Evolutionary conservation across 1,140 invertebrate genomes (phyloP), one percentile per base, ranked within the genome.

Genomic region (Procambarus clarkii): DNA sequence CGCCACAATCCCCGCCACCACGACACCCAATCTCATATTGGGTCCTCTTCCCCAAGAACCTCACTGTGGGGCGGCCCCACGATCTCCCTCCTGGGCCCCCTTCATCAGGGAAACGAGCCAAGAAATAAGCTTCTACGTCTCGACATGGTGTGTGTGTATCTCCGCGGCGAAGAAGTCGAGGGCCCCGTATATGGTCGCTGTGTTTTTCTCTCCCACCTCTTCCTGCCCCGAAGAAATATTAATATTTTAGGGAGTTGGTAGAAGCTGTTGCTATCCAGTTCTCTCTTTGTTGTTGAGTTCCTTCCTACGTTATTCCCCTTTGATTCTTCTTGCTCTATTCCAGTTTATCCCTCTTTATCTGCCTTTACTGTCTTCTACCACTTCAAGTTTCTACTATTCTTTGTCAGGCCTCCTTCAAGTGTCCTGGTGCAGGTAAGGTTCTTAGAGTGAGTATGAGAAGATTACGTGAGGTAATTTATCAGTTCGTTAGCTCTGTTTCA

Each of bases 61-160:
- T 24, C 64, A 24, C 84, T 54, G 21, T 9, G 21, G 50, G 50
- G 21, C 79, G 79, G 48, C 34, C 45, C 45, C 13, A 24, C 4
- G 46, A 58, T 86, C 84, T 86, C 84, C 84, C 84, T 76, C 84
- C 11, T 54, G 84, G 83, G 84, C 46, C 64, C 71, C 71, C 84
- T 86, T 64, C 84, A 86, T 86, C 84, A 86, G 84, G 69, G 69
- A 86, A 86, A 86, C 84, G 84, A 86, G 69, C 69, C 84, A 86
- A 76, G 84, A 86, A 86, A 86, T 86, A 86, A 82, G 69, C 60
- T 76, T 76, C 84, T 76, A 34, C 69, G 18, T n/a, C 74, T 24
- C 69, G 69, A 45, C 83, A 71, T 9, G 45, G 83, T 85, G 60
- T 85, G 83, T 86, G 84, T 86, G 21, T 86, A n/a, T 76, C 69